phyloP scores from a whole-genome alignment of 2,797 vertebrate genomes.

The Distichodus sexfasciatus region DNA sequence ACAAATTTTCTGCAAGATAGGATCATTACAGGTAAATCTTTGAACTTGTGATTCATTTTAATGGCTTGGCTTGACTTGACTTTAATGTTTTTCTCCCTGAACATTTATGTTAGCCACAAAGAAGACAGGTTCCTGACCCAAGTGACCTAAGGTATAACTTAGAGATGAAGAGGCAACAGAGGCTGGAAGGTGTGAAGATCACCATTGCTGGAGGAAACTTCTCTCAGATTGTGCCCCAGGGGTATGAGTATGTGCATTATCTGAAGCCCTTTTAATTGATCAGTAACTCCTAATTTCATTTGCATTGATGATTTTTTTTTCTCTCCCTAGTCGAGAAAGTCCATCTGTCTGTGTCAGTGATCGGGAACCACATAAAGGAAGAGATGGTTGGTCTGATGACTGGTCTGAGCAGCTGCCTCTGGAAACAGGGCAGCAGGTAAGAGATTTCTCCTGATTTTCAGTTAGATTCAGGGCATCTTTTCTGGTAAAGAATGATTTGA shows the following conservation, averaged over 20 bases:
- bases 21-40: conserved; percentile 71
- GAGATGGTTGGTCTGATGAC: background rate
- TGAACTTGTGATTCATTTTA: background rate
- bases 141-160: conserved; percentile 75
- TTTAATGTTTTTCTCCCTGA: background rate
- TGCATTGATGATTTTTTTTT: background rate
- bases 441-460: conserved; percentile 13
- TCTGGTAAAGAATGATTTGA: background rate
- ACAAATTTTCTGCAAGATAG: conserved; percentile 66
- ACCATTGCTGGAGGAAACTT: conserved; percentile 64
- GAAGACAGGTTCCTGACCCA: conserved; percentile 57
- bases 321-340: conserved; percentile 49
- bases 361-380: background rate
- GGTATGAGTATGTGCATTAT: conserved; percentile 56
- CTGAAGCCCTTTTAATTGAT: too few relatives aligned
- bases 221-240: conserved; percentile 40
- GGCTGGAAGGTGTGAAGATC: conserved; percentile 73
- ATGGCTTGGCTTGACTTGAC: background rate
- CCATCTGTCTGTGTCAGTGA: conserved; percentile 27
- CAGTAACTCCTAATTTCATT: background rate
- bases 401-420: conserved; percentile 41
- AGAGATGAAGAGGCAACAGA: conserved; percentile 73
- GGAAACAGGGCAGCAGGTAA: conserved; percentile 46
- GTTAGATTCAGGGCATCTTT: background rate
- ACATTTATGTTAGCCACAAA: conserved; percentile 35